phyloP scores from a whole-genome alignment of 2,888 invertebrate genomes.

The Limnephilus rhombicus region DNA sequence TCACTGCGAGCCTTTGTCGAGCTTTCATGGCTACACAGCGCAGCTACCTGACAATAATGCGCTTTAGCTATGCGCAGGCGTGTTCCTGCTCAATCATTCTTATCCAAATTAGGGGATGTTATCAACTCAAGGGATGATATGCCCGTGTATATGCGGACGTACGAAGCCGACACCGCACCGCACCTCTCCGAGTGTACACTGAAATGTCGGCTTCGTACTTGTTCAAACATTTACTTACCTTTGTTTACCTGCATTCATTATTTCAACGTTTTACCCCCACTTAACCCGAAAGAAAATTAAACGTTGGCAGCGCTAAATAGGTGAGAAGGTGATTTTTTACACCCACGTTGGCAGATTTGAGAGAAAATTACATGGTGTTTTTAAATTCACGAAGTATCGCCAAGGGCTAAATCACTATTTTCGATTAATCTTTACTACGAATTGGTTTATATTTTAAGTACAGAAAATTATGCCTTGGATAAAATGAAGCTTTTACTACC shows the following conservation, averaged over 20 bases:
- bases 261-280: not conserved
- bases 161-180: not conserved
- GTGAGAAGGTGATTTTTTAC: not conserved
- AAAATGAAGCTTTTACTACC: no score
- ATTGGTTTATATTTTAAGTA: no score
- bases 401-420: no score
- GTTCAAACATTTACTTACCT: slow-evolving; percentile 12
- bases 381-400: not conserved
- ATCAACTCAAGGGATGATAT: slow-evolving; percentile 54
- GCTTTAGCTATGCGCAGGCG: slow-evolving; percentile 59
- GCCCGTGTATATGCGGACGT: slow-evolving; percentile 49
- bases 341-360: not conserved
- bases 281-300: not conserved
- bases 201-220: not conserved
- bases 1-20: slow-evolving; percentile 27
- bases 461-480: no score
- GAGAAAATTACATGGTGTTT: not conserved
- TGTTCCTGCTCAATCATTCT: slow-evolving; percentile 63
- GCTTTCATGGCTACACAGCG: slow-evolving; percentile 23
- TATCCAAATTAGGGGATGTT: slow-evolving; percentile 62
- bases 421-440: no score
- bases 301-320: not conserved
- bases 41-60: slow-evolving; percentile 54
- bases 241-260: slow-evolving; percentile 5
- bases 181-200: not conserved